These are phyloP conservation scores for Holcopasites calliopsidis DNA, from an alignment of 1,140 invertebrate species.

Conservation along the genomic window DNA sequence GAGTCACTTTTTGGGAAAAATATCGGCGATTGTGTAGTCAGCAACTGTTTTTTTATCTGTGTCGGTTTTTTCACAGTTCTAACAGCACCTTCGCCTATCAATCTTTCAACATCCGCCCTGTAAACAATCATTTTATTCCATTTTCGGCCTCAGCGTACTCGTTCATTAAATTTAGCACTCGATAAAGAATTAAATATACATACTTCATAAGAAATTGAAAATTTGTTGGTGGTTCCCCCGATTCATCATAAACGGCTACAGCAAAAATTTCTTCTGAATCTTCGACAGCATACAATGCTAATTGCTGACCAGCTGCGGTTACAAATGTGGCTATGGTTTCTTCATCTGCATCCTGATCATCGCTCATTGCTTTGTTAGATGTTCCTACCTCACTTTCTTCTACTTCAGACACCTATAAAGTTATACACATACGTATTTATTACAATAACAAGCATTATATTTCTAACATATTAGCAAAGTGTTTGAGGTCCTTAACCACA, in stretches of 20 bases:
- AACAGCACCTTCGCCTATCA: constrained; percentile 78
- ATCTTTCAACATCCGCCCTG: constrained; percentile 75
- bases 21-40: constrained; percentile 60
- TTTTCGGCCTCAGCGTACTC: too few species aligned
- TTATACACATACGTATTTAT: background rate
- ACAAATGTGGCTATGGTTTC: constrained; percentile 78
- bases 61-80: constrained; percentile 76
- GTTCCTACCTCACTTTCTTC: constrained; percentile 24
- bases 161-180: background rate
- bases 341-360: constrained; percentile 65
- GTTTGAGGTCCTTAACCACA: background rate
- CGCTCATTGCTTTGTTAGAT: background rate
- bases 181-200: constrained; percentile 13
- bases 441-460: background rate
- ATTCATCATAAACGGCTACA: constrained; percentile 77
- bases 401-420: background rate
- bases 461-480: background rate
- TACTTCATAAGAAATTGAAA: constrained; percentile 77
- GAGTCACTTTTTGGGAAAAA: constrained; percentile 38
- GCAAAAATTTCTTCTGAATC: constrained; percentile 78
- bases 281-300: constrained; percentile 78
- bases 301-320: constrained; percentile 74
- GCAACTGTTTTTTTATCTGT: constrained; percentile 69
- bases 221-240: constrained; percentile 74
- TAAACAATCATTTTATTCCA: constrained; percentile 50